Conservation (phyloP, 2,797 vertebrate genomes). For the Ctenopoma multispine region DNA sequence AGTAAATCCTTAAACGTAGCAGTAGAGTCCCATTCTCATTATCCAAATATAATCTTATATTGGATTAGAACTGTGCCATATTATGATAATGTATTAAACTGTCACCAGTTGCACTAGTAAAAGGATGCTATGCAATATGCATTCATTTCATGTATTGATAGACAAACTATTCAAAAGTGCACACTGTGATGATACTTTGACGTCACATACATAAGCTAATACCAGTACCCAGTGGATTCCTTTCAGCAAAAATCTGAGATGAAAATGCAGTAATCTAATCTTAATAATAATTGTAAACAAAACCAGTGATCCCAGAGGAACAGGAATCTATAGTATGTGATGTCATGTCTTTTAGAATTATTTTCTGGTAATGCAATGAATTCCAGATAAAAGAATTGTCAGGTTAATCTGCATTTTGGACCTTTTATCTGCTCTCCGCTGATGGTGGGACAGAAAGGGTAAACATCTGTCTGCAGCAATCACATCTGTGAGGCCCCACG, state of each 20-base stretch:
- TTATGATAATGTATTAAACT: too few species aligned
- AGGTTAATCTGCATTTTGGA: constrained; percentile 17
- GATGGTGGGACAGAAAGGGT: constrained; percentile 4
- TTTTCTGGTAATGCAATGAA: background rate
- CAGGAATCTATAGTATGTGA: background rate
- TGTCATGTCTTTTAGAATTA: background rate
- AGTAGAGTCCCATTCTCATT: background rate
- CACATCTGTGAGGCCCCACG: constrained; percentile 25
- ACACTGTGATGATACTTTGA: too few species aligned
- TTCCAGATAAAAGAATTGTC: background rate
- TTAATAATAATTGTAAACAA: background rate
- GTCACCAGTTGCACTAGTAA: too few species aligned
- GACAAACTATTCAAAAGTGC: too few species aligned
- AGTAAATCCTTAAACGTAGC: background rate
- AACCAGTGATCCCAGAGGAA: background rate
- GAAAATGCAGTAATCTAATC: background rate
- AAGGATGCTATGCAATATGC: background rate
- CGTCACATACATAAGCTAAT: too few species aligned
- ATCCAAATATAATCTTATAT: background rate
- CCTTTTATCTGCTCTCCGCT: constrained; percentile 20
- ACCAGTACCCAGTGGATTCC: too few species aligned
- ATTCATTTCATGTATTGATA: too few species aligned
- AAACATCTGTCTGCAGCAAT: constrained; percentile 38
- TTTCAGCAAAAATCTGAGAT: too few species aligned
- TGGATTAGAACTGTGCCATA: background rate